Evolutionary conservation across 2,797 vertebrate species (phyloP).

Genomic region (Alectoris magna): DNA sequence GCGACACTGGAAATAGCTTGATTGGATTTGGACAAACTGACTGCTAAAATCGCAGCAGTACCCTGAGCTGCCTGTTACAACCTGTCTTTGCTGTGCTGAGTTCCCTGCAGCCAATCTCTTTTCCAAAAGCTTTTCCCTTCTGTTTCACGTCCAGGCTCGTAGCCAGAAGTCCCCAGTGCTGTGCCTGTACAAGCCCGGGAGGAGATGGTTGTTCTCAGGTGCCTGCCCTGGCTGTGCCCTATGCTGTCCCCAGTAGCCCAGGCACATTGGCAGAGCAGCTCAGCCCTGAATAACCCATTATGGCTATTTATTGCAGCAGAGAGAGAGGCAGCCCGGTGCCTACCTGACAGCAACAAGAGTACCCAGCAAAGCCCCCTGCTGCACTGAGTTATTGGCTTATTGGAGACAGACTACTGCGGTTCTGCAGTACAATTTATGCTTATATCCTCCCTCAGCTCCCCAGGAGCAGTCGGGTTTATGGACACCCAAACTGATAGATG

Average conservation of each 20-base stretch:
- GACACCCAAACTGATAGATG: not conserved
- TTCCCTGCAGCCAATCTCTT: not conserved
- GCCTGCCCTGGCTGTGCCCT: not conserved
- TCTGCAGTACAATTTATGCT: conserved; percentile 17
- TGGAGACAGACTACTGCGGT: not conserved
- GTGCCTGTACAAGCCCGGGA: not conserved
- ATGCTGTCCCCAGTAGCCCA: not conserved
- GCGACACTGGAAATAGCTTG: not conserved
- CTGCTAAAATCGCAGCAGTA: conserved; percentile 1
- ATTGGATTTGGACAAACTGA: not conserved
- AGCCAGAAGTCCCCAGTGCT: accelerated
- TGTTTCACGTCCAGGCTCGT: not conserved
- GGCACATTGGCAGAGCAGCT: not conserved
- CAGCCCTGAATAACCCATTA: not conserved
- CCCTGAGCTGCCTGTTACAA: not conserved
- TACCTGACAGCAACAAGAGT: not conserved
- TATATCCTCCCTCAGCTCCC: not conserved
- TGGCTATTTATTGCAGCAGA: not conserved
- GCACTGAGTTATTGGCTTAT: not conserved
- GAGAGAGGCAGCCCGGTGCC: not conserved
- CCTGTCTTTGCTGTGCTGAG: not conserved
- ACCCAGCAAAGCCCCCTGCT: not conserved
- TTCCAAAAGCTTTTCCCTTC: not conserved
- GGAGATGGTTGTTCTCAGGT: not conserved
- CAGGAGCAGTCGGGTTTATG: not conserved